Evolutionary conservation across 1,140 invertebrate species (phyloP).

Genomic region (Drosophila kikkawai): DNA sequence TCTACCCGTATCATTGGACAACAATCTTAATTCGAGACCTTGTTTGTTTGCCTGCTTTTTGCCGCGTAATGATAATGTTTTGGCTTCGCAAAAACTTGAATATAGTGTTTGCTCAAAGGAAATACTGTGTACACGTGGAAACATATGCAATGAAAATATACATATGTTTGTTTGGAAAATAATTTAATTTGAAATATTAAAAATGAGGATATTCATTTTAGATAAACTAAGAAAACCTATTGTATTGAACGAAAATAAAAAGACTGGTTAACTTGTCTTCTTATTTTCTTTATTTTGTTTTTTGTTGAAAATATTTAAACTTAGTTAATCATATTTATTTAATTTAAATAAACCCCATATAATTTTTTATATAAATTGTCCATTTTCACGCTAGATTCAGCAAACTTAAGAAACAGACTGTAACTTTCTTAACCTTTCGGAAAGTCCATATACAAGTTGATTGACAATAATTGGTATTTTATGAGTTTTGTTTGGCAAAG

Average conservation of each 20-base stretch:
- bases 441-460: conserved; percentile 29
- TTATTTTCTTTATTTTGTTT: neutral
- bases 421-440: neutral
- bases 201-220: too few species aligned
- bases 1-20: conserved; percentile 53
- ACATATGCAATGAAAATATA: too few species aligned
- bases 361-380: neutral
- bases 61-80: conserved; percentile 29
- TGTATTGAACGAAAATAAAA: too few species aligned
- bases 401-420: neutral
- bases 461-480: conserved; percentile 74
- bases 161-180: neutral
- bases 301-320: neutral
- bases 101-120: neutral
- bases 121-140: neutral
- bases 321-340: neutral
- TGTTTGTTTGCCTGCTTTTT: neutral
- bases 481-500: conserved; percentile 45
- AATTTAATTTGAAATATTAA: too few species aligned
- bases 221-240: too few species aligned
- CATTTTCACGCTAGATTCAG: neutral
- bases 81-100: neutral
- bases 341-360: neutral
- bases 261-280: too few species aligned
- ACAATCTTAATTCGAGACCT: conserved; percentile 57